phyloP scores from a whole-genome alignment of 2,888 invertebrate species.

The Syritta pipiens region DNA sequence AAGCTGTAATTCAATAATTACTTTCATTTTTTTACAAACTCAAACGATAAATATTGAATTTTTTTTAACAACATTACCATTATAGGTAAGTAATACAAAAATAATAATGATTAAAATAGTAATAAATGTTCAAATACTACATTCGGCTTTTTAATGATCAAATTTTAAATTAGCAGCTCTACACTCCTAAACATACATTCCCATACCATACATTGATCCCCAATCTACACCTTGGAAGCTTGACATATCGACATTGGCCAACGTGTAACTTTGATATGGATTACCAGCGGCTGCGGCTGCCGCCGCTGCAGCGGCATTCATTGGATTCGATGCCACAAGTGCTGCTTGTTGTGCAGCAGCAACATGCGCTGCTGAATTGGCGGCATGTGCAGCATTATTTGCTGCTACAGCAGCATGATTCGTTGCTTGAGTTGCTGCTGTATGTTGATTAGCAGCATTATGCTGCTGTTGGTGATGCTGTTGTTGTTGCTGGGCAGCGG shows the following conservation, averaged over 20 bases:
- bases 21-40: constrained; percentile 11
- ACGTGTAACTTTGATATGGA: constrained; percentile 88
- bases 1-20: constrained; percentile 13
- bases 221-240: constrained; percentile 95
- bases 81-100: constrained; percentile 21
- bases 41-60: constrained; percentile 6
- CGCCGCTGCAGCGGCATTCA: constrained; percentile 82
- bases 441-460: constrained; percentile 50
- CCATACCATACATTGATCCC: constrained; percentile 95
- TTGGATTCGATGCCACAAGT: constrained; percentile 76
- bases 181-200: constrained; percentile 87
- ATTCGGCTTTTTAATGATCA: constrained; percentile 25
- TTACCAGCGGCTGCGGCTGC: constrained; percentile 85
- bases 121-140: constrained; percentile 55
- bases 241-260: constrained; percentile 94
- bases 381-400: constrained; percentile 47
- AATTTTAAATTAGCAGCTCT: constrained; percentile 5
- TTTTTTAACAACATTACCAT: constrained; percentile 5
- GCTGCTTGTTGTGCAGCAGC: constrained; percentile 80
- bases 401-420: constrained; percentile 66
- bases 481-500: constrained; percentile 78
- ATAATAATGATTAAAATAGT: neutral
- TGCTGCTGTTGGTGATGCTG: constrained; percentile 72
- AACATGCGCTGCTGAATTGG: constrained; percentile 74
- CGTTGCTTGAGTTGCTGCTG: constrained; percentile 70